These are phyloP conservation scores for Hemibagrus wyckioides DNA, from an alignment of 2,113 vertebrate species.

Conservation along the genomic window DNA sequence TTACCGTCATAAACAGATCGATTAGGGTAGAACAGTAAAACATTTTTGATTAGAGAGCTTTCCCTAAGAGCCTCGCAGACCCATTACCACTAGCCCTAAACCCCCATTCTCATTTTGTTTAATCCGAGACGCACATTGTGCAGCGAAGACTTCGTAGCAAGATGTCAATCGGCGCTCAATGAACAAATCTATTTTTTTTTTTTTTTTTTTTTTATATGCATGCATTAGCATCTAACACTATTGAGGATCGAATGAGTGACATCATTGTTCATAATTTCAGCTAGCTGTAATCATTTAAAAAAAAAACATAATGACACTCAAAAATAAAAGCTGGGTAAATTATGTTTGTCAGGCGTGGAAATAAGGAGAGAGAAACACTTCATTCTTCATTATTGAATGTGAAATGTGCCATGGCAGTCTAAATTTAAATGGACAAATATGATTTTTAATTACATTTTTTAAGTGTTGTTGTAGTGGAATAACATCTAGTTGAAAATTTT, in stretches of 20 bases:
- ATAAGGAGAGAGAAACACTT: not conserved
- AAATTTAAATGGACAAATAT: not conserved
- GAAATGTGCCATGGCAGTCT: not conserved
- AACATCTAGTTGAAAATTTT: not conserved
- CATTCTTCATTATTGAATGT: not conserved
- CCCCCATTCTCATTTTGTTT: not conserved
- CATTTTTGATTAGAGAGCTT: not conserved
- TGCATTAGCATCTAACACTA: not conserved
- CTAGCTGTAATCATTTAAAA: not conserved
- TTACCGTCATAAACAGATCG: not conserved
- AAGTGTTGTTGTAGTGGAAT: not conserved
- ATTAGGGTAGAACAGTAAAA: slow-evolving; percentile 13
- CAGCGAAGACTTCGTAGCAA: not conserved
- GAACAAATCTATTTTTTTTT: not conserved
- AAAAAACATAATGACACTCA: not conserved
- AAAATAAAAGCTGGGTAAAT: not conserved
- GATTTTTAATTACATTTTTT: not conserved
- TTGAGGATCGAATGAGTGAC: not conserved
- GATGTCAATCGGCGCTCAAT: not conserved
- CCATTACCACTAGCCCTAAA: not conserved
- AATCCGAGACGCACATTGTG: not conserved
- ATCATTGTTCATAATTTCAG: slow-evolving; percentile 6
- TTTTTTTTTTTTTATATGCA: not conserved
- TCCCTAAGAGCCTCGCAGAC: not conserved
- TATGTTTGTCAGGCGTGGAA: slow-evolving; percentile 11